Evolutionary conservation across 2,888 invertebrate genomes (phyloP).

Genomic region (Apantesis nais): DNA sequence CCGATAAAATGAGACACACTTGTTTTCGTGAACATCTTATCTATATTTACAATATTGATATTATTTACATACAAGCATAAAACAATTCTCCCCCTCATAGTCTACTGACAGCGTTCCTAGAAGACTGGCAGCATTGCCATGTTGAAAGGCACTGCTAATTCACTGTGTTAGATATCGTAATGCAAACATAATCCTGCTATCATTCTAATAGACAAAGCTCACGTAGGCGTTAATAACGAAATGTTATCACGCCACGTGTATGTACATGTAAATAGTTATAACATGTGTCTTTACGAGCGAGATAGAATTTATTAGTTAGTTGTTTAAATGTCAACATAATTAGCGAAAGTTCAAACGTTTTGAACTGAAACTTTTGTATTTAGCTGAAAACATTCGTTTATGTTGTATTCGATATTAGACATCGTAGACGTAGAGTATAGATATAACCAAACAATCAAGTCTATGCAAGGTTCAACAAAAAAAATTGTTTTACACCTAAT

Average conservation of each 20-base stretch:
- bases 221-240: slow-evolving; percentile 56
- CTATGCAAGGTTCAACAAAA: neutral
- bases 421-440: neutral
- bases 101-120: too few relatives aligned
- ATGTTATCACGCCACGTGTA: slow-evolving; percentile 44
- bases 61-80: too few relatives aligned
- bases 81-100: too few relatives aligned
- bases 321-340: slow-evolving; percentile 69
- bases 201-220: slow-evolving; percentile 39
- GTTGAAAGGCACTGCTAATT: too few relatives aligned
- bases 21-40: too few relatives aligned
- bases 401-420: neutral
- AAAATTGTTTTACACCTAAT: neutral
- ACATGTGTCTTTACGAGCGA: slow-evolving; percentile 37
- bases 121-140: too few relatives aligned
- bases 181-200: neutral
- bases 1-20: too few relatives aligned
- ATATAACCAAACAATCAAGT: neutral
- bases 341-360: slow-evolving; percentile 51
- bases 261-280: slow-evolving; percentile 10
- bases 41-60: too few relatives aligned
- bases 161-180: neutral
- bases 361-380: slow-evolving; percentile 23
- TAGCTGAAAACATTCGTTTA: neutral
- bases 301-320: slow-evolving; percentile 48